A percentile compares a stretch with the other conserved stretches of the same genome.
These are phyloP conservation scores for Macropis europaea DNA, from an alignment of 2,888 invertebrate genomes.

Conservation along the genomic window DNA sequence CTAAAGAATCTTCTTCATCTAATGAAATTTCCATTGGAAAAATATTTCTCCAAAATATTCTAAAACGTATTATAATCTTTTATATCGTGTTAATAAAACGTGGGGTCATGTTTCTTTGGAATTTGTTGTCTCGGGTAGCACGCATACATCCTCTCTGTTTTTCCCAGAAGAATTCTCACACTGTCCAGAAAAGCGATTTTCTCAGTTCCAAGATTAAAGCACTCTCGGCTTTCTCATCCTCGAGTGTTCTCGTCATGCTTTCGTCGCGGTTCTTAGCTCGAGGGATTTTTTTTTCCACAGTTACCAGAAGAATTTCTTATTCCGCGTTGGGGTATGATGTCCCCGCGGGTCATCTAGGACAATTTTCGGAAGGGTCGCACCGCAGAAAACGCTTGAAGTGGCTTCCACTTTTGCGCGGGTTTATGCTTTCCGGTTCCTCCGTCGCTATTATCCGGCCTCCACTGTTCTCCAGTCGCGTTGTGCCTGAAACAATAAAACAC, in stretches of 20 bases:
- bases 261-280: background rate
- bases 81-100: no score
- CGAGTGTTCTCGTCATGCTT: background rate
- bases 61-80: no score
- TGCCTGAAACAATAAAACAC: slow-evolving; percentile 78
- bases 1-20: no score
- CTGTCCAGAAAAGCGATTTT: no score
- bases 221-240: no score
- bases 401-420: slow-evolving; percentile 71
- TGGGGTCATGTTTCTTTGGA: no score
- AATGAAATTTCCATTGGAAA: no score
- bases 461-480: slow-evolving; percentile 69
- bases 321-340: slow-evolving; percentile 39
- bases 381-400: slow-evolving; percentile 66
- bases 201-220: no score
- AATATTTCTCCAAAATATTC: no score
- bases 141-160: no score
- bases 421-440: slow-evolving; percentile 78
- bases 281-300: slow-evolving; percentile 7
- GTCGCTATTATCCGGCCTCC: slow-evolving; percentile 71
- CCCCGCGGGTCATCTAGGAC: slow-evolving; percentile 40
- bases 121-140: no score
- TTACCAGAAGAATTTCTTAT: slow-evolving; percentile 16
- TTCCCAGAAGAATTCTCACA: no score
- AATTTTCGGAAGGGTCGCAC: slow-evolving; percentile 60